Percentiles rank a stretch among this genome's conserved stretches.
Conservation (phyloP, 2,888 invertebrate species). For the Clunio marinus region DNA sequence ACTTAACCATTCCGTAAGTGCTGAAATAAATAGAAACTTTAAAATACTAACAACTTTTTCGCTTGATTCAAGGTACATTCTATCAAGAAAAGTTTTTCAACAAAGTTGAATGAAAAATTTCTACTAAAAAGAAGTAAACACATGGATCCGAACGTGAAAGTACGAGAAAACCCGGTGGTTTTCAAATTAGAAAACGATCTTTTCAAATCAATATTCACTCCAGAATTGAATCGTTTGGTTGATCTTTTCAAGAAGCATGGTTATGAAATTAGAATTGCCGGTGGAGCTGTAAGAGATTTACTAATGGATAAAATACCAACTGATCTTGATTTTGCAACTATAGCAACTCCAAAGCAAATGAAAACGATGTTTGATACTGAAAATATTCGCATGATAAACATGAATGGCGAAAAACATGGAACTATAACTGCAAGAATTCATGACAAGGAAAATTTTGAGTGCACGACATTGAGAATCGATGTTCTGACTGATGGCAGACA, state of each 20-base stretch:
- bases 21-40: too few relatives aligned
- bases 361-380: constrained; percentile 84
- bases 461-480: constrained; percentile 91
- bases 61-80: too few relatives aligned
- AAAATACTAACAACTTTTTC: too few relatives aligned
- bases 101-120: neutral
- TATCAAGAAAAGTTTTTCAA: neutral
- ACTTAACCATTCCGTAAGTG: too few relatives aligned
- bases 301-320: constrained; percentile 73
- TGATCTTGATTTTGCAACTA: constrained; percentile 97
- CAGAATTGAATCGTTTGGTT: constrained; percentile 68
- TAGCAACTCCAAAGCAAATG: constrained; percentile 95
- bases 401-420: constrained; percentile 88
- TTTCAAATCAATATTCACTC: constrained; percentile 74
- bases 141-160: constrained; percentile 43
- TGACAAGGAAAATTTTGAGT: constrained; percentile 89
- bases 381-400: constrained; percentile 85
- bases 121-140: constrained; percentile 6
- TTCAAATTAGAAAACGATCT: constrained; percentile 68
- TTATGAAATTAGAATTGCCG: constrained; percentile 88
- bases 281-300: constrained; percentile 91
- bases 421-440: constrained; percentile 94
- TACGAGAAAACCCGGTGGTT: constrained; percentile 63
- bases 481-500: constrained; percentile 88
- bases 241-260: constrained; percentile 73